Base-by-base conservation (phyloP, 1,140 invertebrate species). In the Drosophila kikkawai region DNA sequence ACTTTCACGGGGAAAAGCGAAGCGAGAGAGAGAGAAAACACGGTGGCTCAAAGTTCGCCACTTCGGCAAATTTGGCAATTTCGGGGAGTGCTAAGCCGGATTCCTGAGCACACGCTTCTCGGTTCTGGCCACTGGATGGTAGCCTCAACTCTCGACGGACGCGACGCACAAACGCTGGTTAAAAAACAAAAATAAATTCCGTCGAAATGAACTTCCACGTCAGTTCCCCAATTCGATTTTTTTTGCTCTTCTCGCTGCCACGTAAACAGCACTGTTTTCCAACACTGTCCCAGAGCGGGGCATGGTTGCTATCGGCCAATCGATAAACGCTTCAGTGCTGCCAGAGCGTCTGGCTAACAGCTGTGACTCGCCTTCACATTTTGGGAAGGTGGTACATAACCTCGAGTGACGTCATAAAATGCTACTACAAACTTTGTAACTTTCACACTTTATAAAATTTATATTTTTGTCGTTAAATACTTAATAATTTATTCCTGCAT, bases 161-260 rank as follows among this genome's bases (percentile, higher is more conserved):
- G 64, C 48, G 55, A 64, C 80, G 69, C 57, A 70, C 57, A 41
- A 75, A 71, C 48, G 65, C 13, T 70, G 65, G 56, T 83, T 84
- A 53, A 53, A 80, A 77, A 80, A 70, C 41, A 63, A 79, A 70
- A 83, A 58, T 79, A 82, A 73, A 67, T 75, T 69, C 67, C 66
- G 74, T 51, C 79, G 60, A 84, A 87, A 79, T 77, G 66, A 88
- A 92, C 91, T 90, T 92, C 91, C 91, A 92, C 91, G 91, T 92
- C 91, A 92, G 91, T 90, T 80, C 51, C 78, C 76, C 68, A 80
- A 79, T 82, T 86, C 83, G 82, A 82, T 87, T 85, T 91, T 84
- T 88, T 75, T 83, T 80, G 75, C 48, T 67, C 75, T 82, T 68
- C 82, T 78, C 76, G 67, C 70, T 75, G 71, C 91, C 91, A 92